Evolutionary conservation across 2,888 invertebrate species (phyloP).

Genomic region (Tholera decimalis): DNA sequence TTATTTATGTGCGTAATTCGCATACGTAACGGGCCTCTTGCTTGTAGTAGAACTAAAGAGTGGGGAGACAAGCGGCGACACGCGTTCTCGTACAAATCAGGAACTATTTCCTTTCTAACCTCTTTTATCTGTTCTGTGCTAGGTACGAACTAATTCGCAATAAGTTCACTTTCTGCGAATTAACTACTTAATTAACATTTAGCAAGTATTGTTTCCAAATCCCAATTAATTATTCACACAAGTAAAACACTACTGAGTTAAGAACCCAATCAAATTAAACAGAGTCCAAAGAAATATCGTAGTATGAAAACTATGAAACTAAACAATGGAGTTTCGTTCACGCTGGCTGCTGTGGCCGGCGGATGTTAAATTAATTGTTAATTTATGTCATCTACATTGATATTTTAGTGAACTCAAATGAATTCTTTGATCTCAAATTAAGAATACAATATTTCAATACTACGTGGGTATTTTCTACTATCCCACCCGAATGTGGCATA

Average conservation of each 20-base stretch:
- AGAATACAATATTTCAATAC: not conserved
- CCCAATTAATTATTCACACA: not conserved
- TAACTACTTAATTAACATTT: not conserved
- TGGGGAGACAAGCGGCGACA: no score
- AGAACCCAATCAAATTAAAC: no score
- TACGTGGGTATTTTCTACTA: not conserved
- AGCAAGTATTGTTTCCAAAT: not conserved
- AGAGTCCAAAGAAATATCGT: no score
- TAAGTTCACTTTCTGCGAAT: not conserved
- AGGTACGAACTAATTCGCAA: not conserved
- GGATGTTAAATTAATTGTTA: constrained; percentile 8
- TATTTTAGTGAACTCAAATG: not conserved
- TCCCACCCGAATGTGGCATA: not conserved
- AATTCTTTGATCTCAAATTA: constrained; percentile 20
- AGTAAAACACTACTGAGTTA: no score
- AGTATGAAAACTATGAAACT: no score
- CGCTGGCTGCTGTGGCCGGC: not conserved
- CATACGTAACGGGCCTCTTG: no score
- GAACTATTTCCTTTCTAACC: no score
- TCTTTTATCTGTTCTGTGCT: no score
- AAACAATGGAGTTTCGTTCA: constrained; percentile 4
- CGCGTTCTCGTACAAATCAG: no score
- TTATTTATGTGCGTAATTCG: no score
- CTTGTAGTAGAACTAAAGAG: no score
- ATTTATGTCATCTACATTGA: constrained; percentile 7